Base-by-base conservation (phyloP, 92 coral and sea anemone species). In the Heteractis magnifica region DNA sequence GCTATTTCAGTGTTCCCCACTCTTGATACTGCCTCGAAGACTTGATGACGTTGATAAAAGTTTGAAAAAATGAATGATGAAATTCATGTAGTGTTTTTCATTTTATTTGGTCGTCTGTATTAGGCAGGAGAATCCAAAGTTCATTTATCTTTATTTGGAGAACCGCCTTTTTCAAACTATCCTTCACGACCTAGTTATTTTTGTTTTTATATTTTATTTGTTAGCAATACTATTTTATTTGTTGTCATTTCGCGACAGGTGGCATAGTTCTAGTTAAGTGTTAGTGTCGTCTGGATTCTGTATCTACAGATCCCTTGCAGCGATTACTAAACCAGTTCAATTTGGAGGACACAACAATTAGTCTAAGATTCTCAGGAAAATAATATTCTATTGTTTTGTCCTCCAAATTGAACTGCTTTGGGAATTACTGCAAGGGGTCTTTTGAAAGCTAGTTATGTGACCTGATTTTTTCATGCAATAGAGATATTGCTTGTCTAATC, bases 231-330 rank as follows among this genome's bases (percentile, higher is more conserved):
- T 59, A 13, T 0, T 5, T 62, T 62, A 18, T 3, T 68, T 68
- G 73, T 68, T 68, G 19, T 68, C 23, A 41, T 68, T 68, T 48
- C 73, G 11, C 73, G 10, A 68, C 73, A 23, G 73, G 73, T 68
- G 73, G 73, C 73, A 41, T 8, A 68, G 49, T 1, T 26, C 23
- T 68, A 7, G 49, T 21, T 34, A 26, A 26, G 44, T 34, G 1
- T 34, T 20, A 68, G 15, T 48, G 49, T 9, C 23, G 15, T 20
- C 23, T 23, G 49, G 15, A 21, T 68, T 68, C 11, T 20, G 73
- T 20, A 68, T 64, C 44, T 34, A 34, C 44, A 34, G 44, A 34
- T 34, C 44, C 44, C 44, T 34, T 34, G 44, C 2, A 34, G 44
- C 44, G 3, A 34, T 34, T 34, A 34, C 44, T 34, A 34, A 0